Evolutionary conservation across 1,140 invertebrate genomes (phyloP).

Genomic region (Diachasma alloeum): DNA sequence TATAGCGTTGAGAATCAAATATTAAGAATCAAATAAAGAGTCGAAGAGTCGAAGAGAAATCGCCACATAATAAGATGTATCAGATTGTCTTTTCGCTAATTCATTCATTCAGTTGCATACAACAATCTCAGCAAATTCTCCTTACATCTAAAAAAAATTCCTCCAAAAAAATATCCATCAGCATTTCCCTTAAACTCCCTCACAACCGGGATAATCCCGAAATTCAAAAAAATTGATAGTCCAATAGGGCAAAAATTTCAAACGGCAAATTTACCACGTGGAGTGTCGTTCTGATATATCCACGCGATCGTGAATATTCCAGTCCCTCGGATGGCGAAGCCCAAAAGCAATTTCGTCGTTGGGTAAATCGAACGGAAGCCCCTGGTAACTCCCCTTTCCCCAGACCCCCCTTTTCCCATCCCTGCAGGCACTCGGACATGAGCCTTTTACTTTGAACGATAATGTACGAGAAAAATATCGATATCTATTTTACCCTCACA

Average conservation of each 20-base stretch:
- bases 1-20: too few relatives aligned
- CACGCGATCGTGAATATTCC: slow-evolving; percentile 9
- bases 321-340: background rate
- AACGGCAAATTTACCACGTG: background rate
- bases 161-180: too few relatives aligned
- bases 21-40: too few relatives aligned
- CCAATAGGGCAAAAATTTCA: background rate
- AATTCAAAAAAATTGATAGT: background rate
- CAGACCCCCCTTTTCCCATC: background rate
- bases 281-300: slow-evolving; percentile 4
- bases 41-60: too few relatives aligned
- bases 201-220: too few relatives aligned
- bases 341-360: slow-evolving; percentile 8
- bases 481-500: background rate
- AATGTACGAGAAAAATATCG: slow-evolving; percentile 6
- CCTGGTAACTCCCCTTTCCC: background rate
- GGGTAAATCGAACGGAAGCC: slow-evolving; percentile 13
- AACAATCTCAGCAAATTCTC: too few relatives aligned
- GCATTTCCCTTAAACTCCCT: too few relatives aligned
- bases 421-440: slow-evolving; percentile 1
- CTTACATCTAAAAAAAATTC: too few relatives aligned
- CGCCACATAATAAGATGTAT: too few relatives aligned
- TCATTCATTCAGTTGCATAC: too few relatives aligned
- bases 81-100: too few relatives aligned
- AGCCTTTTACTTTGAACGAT: slow-evolving; percentile 2